These are phyloP conservation scores for Epinephelus cyanopodus DNA, from an alignment of 2,113 vertebrate genomes.

Conservation along the genomic window DNA sequence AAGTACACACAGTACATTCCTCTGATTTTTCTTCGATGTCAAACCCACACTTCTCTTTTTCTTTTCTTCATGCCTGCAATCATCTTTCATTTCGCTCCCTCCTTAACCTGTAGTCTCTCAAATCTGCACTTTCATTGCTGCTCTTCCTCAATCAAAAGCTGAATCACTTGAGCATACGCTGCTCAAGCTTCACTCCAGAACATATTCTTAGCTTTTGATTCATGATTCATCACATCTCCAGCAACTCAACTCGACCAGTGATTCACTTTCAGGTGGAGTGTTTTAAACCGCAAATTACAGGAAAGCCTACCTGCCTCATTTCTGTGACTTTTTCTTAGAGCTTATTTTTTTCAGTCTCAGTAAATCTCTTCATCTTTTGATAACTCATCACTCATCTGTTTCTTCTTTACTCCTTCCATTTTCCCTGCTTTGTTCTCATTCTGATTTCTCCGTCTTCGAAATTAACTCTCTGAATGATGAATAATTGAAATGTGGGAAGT, in stretches of 20 bases:
- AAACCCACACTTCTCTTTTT: not conserved
- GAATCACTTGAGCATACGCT: constrained; percentile 29
- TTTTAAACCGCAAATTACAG: constrained; percentile 23
- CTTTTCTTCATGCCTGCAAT: constrained; percentile 16
- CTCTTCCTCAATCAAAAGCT: constrained; percentile 42
- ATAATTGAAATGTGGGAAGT: constrained; percentile 58
- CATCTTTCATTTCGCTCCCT: constrained; percentile 26
- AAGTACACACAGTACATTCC: not conserved
- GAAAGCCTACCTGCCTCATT: constrained; percentile 1
- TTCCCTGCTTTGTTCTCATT: constrained; percentile 1
- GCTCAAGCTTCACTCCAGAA: constrained; percentile 35
- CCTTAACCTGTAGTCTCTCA: constrained; percentile 25
- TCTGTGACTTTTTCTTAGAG: not conserved
- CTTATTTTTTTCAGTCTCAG: constrained; percentile 7
- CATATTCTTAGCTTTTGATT: constrained; percentile 64
- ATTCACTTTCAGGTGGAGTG: constrained; percentile 42
- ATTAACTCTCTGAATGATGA: constrained; percentile 45
- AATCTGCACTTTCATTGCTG: constrained; percentile 25
- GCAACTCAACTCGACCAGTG: constrained; percentile 18
- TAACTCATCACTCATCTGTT: constrained; percentile 12
- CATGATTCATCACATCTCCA: constrained; percentile 60
- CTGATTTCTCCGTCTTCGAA: constrained; percentile 22
- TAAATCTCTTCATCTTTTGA: constrained; percentile 21
- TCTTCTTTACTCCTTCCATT: not conserved
- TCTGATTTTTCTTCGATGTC: constrained; percentile 21